These are phyloP conservation scores for Archivesica marissinica DNA, from an alignment of 1,140 invertebrate genomes.

Conservation along the genomic window DNA sequence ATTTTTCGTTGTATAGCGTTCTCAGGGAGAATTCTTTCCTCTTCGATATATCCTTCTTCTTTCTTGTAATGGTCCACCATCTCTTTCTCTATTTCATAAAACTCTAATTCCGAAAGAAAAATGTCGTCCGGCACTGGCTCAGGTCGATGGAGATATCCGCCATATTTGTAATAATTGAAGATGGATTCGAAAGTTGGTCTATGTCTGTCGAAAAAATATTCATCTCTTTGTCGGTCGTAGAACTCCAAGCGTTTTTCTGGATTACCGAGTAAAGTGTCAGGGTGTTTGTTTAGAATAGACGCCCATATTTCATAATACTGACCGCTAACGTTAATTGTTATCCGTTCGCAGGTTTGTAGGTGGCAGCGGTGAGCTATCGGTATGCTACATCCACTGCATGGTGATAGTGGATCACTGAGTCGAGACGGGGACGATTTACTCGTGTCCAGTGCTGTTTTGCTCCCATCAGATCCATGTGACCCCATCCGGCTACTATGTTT, in stretches of 20 bases:
- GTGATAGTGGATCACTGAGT: constrained; percentile 47
- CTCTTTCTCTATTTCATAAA: constrained; percentile 82
- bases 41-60: constrained; percentile 82
- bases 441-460: constrained; percentile 49
- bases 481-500: constrained; percentile 47
- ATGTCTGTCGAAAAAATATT: constrained; percentile 84
- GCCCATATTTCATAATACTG: constrained; percentile 99
- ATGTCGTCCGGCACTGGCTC: constrained; percentile 82
- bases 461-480: constrained; percentile 55
- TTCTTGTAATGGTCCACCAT: constrained; percentile 81
- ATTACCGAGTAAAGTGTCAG: constrained; percentile 97
- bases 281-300: constrained; percentile 98
- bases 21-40: constrained; percentile 79
- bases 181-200: constrained; percentile 84
- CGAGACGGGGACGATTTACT: constrained; percentile 51
- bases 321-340: constrained; percentile 99
- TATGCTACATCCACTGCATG: constrained; percentile 67
- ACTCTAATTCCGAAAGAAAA: constrained; percentile 82
- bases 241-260: constrained; percentile 80
- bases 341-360: constrained; percentile 83
- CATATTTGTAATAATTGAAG: constrained; percentile 83
- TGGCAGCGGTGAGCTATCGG: constrained; percentile 73
- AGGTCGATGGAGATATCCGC: constrained; percentile 80
- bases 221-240: constrained; percentile 81
- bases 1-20: constrained; percentile 77